Base-by-base conservation (phyloP, 2,888 invertebrate species). In the Abrostola triplasia region DNA sequence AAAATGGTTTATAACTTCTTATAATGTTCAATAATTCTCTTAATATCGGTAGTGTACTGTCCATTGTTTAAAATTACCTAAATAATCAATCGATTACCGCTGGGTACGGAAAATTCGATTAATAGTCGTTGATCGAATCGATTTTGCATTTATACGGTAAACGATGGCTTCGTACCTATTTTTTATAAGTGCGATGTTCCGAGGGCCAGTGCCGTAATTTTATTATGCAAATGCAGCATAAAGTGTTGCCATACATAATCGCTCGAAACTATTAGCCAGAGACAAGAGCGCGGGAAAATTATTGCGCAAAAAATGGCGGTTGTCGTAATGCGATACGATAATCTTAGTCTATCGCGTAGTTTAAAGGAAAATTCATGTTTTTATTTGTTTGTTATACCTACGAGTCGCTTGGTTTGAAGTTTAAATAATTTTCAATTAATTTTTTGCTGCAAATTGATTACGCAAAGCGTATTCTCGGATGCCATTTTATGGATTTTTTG, bases 181-280 rank as follows among this genome's bases (percentile, higher is more conserved):
- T 90, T 89, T 89, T 89, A 84, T 83, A 83, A 81, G 80, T 73
- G 77, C 79, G 84, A 82, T 86, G 84, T 84, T 88, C 80, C 81
- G 81, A 68, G 57, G 69, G 64, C 66, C 70, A 52, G 55, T 65
- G 75, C 50, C 77, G 91, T 92, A 94, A 94, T 94, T 94, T 92
- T 91, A 94, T 94, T 94, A 94, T 93, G 94, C 93, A 94, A 94
- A 94, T 93, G 89, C 80, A 76, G 88, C 84, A 86, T 93, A 92
- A 94, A 92, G 93, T 94, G 94, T 93, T 93, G 90, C 90, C 87
- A 84, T 90, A 86, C 84, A 88, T 92, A 92, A 94, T 93, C 88
- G 89, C 84, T 90, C 84, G 88, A 90, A 92, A 89, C 73, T 76
- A 78, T 73, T 75, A 77, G 64, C 81, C 80, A 80, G 84, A 82